Evolutionary conservation across 2,888 invertebrate genomes (phyloP).

Genomic region (Anticlea derivata): DNA sequence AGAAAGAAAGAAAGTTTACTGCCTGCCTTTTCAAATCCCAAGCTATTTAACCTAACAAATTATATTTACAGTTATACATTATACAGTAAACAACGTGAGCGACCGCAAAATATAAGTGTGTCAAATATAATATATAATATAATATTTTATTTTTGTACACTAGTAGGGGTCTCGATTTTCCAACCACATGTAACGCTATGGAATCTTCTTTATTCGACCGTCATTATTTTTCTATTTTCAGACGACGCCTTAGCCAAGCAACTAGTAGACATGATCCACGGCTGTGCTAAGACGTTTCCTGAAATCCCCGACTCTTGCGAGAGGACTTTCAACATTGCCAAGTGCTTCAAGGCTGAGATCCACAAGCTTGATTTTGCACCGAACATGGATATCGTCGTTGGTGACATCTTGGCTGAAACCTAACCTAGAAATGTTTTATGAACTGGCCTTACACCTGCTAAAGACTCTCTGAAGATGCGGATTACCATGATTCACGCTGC

Average conservation of each 20-base stretch:
- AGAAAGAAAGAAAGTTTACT: too few relatives aligned
- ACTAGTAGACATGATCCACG: slow-evolving; percentile 52
- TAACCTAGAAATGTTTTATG: slow-evolving; percentile 23
- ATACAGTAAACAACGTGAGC: too few relatives aligned
- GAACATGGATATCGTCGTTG: slow-evolving; percentile 49
- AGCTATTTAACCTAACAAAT: too few relatives aligned
- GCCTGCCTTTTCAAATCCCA: too few relatives aligned
- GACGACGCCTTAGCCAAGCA: slow-evolving; percentile 57
- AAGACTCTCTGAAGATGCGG: not conserved
- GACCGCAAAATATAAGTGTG: too few relatives aligned
- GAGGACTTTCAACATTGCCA: slow-evolving; percentile 47
- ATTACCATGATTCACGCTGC: too few relatives aligned
- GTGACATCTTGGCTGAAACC: slow-evolving; percentile 53
- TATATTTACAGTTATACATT: too few relatives aligned
- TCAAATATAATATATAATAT: too few relatives aligned
- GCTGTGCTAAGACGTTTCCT: slow-evolving; percentile 41
- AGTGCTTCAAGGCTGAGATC: slow-evolving; percentile 60
- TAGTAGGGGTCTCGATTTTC: too few relatives aligned
- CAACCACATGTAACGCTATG: too few relatives aligned
- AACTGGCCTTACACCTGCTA: not conserved
- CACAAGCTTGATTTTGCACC: slow-evolving; percentile 65
- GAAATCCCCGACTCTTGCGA: slow-evolving; percentile 43
- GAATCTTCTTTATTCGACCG: too few relatives aligned
- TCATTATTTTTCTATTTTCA: slow-evolving; percentile 31
- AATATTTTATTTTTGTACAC: too few relatives aligned